Base-by-base conservation (phyloP, 2,888 invertebrate species). In the Cephus runcator region DNA sequence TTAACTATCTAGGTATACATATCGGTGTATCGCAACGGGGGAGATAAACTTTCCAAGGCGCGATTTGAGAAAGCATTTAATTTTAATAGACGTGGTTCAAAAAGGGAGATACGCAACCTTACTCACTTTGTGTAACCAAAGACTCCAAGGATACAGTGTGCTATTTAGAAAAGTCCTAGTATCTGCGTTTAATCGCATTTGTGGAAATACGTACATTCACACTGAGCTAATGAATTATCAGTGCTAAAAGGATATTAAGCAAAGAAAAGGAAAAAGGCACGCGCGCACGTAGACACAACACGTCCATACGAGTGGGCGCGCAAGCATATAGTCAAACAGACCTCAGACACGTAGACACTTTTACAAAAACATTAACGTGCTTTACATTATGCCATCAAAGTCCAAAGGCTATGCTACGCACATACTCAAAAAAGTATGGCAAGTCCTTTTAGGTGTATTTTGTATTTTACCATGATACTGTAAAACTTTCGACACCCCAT, bases 71-170 rank as follows among this genome's bases (percentile, higher is more conserved):
- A 56, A 56, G 56, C 56, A 23, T 56, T 56, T 56, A 56, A 56
- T 23, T 56, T 56, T 56, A 56, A 56, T 56, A 56, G 56, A 56
- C 56, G 56, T 56, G 23, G 56, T 56, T 76, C 30, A 80, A 79
- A 83, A 83, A 79, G 79, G 76, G 80, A 81, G 81, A 71, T 79
- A 80, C 80, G 76, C 80, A 83, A 83, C 73, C 31, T 81, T 76
- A 75, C 79, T 83, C 82, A 80, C 74, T 75, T 81, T 78, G 80
- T 81, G 77, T 82, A 82, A 81, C 81, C 82, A 82, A 81, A 84
- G 82, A 84, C 77, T 79, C 73, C 74, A 77, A 81, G 73, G 75
- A 74, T 81, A 80, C 15, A 74, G 23, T 35, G 74, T n/a, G 35
- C 74, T 34, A 35, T 74, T 33, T 74, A 71, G 12, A 30, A 71